Evolutionary conservation across 2,797 vertebrate species (phyloP), one percentile per base, ranked within the genome.

Genomic region (Hephaestus fuliginosus): DNA sequence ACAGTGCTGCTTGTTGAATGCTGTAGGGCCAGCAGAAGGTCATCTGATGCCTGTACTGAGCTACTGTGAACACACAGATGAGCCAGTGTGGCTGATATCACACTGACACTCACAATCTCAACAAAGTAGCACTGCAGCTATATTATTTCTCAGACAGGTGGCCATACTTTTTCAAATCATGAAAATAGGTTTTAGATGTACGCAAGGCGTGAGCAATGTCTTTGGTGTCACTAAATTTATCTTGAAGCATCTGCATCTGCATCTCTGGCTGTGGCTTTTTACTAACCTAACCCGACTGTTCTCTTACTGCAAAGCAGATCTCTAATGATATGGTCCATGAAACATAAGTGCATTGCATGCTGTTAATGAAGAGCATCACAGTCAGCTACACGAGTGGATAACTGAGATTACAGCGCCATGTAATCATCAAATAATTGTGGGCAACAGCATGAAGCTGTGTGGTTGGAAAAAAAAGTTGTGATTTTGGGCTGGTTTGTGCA

Each of bases 281-380:
- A 80, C 51, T 46, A 39, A 53, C 77, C 57, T 43, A 49, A 65
- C 66, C 71, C 64, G 14, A 65, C 66, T 78, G 69, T 78, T 83
- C 67, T 52, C 52, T 75, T 80, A 55, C 77, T 82, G 64, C 77
- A 88, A 86, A 81, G 64, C 73, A 82, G 74, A 86, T 90, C 91
- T 92, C 89, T 82, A 86, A 91, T 87, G 87, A 86, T 77, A 88
- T 86, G 91, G 82, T 69, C 87, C 81, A 87, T 93, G 88, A 93
- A 93, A 90, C 90, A 85, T 86, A 88, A 91, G 89, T 90, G 89
- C 77, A 66, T 74, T 18, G 85, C 89, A 86, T 85, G 87, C 83
- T 89, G 91, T 78, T 93, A 92, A 94, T 91, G 90, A 93, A 90
- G 75, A 93, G 84, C 73, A 86, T 90, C 81, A 55, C 84, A 85